These are phyloP conservation scores for Sebastes matsubarae DNA, from an alignment of 2,797 vertebrate genomes.

Conservation along the genomic window DNA sequence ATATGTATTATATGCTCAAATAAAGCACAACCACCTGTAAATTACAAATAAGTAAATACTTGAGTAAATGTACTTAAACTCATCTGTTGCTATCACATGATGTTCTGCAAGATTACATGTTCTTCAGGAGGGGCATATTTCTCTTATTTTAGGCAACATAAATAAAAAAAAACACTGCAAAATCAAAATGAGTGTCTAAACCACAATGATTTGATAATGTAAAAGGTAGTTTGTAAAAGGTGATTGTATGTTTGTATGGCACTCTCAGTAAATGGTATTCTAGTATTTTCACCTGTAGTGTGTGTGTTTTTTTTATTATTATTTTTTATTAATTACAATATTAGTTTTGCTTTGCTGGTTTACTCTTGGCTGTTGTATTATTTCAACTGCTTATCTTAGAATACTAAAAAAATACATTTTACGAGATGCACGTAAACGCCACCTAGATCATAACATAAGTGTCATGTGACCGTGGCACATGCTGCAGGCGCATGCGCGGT, in stretches of 20 bases:
- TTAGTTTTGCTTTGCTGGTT: neutral
- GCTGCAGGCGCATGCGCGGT: neutral
- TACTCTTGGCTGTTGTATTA: neutral
- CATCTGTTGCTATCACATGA: neutral
- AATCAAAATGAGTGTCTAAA: neutral
- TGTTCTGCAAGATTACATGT: neutral
- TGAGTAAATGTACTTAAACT: neutral
- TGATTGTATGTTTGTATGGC: neutral
- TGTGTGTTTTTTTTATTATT: neutral
- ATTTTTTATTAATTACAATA: neutral
- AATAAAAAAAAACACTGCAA: neutral
- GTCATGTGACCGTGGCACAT: slow-evolving; percentile 33
- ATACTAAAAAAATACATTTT: fast-evolving
- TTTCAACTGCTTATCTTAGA: neutral
- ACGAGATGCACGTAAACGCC: slow-evolving; percentile 21
- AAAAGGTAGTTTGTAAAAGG: neutral
- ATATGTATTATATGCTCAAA: too few species aligned
- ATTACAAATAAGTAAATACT: too few species aligned
- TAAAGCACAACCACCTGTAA: neutral
- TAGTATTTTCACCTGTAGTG: neutral
- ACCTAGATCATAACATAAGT: neutral
- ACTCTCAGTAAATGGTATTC: neutral
- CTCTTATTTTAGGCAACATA: neutral
- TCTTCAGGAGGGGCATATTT: neutral
- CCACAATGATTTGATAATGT: neutral